Evolutionary conservation across 2,797 vertebrate genomes (phyloP), one percentile per base, ranked within the genome.

Genomic region (Leptatherina wallacei): DNA sequence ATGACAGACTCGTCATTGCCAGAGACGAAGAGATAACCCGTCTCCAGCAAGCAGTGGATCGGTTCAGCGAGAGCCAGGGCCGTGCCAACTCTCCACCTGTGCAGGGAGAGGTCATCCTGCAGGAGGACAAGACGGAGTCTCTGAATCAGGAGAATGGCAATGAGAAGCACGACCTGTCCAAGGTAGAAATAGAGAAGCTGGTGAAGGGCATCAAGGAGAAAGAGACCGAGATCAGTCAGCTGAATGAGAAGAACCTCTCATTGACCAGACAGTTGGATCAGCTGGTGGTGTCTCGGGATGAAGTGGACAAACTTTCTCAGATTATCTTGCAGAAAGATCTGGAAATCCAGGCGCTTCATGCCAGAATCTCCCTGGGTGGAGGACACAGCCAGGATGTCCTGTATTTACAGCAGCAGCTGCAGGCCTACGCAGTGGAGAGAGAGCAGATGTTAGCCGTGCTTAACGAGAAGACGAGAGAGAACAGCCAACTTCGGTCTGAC

Each of bases 131-230:
- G 93, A 96, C 94, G 29, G 95, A 95, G 75, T 93, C 95, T 1
- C 92, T 98, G 24, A 95, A 94, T 63, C 93, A 96, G 68, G 98
- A 99, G 85, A 97, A 96, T 20, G 97, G 95, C 65, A 96, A 96
- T 8, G 98, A 99, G 92, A 99, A 99, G 51, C 96, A 99, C 13
- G 98, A 99, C 82, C 90, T 99, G 64, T 99, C 98, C 3, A 99
- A 99, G 92, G 96, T 94, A 4, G 98, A 99, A 83, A 95, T 98
- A 3, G 96, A 98, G 65, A 94, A 90, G 69, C 86, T 99, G 69
- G 96, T 99, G 30, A 95, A 91, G 84, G 98, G 98, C 70, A 96
- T 99, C 79, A 96, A 96, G 86, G 98, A 99, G 87, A 97, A 97
- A n/a, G 98, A 99, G 77, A 94, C 94, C 0, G 97, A 99, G 88